These are phyloP conservation scores for Coptodon bakossiorum DNA, from an alignment of 2,113 vertebrate genomes.

Conservation along the genomic window DNA sequence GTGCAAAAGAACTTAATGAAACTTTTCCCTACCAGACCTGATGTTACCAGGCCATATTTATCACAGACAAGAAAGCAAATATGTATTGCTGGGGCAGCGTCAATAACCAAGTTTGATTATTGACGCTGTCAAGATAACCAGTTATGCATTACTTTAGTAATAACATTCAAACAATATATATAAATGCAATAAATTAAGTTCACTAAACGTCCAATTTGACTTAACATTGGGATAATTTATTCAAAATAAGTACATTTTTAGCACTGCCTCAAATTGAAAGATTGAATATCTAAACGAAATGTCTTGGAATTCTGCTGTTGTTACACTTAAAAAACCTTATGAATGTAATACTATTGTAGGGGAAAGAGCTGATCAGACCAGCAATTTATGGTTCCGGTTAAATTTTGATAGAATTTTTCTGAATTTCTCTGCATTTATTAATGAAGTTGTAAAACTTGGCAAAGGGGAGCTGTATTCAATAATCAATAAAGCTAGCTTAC, in stretches of 20 bases:
- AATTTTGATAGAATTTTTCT: accelerated
- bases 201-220: accelerated
- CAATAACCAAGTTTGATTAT: accelerated
- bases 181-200: neutral
- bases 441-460: neutral
- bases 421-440: accelerated
- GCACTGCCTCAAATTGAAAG: accelerated
- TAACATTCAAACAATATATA: neutral
- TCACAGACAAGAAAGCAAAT: neutral
- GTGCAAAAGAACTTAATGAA: neutral
- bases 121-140: accelerated
- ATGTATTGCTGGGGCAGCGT: accelerated
- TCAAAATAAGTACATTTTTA: neutral
- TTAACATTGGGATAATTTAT: neutral
- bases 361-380: neutral
- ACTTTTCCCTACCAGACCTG: neutral
- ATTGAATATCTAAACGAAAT: neutral
- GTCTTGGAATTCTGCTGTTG: neutral
- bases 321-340: neutral
- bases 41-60: neutral
- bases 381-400: accelerated
- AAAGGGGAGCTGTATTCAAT: accelerated
- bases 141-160: neutral
- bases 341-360: accelerated
- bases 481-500: accelerated